phyloP scores from a whole-genome alignment of 2,797 vertebrate genomes.

The Cossypha caffra region DNA sequence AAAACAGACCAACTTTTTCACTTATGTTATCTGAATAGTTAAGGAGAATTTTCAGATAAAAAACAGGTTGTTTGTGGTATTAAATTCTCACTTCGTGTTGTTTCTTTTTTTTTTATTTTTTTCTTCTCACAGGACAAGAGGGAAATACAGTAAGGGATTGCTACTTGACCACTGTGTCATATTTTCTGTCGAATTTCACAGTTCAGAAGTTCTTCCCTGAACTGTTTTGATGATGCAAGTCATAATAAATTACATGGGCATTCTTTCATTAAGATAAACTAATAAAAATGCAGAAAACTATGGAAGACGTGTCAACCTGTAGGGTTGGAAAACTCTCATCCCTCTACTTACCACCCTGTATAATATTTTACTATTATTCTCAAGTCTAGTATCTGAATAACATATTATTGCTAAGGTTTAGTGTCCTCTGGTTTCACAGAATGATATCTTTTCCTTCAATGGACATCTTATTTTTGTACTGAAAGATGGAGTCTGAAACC shows the following conservation, averaged over 20 bases:
- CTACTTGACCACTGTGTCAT: background rate
- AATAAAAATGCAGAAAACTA: background rate
- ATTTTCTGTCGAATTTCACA: background rate
- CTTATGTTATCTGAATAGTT: background rate
- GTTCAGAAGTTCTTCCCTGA: background rate
- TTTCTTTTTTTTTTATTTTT: background rate
- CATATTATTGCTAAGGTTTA: background rate
- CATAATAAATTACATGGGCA: background rate
- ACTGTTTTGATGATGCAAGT: background rate
- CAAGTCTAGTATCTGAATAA: background rate
- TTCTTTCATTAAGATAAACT: background rate
- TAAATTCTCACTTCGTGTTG: background rate
- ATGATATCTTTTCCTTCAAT: background rate
- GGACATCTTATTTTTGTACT: background rate
- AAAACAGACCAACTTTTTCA: background rate
- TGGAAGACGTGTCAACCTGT: background rate
- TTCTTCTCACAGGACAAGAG: background rate
- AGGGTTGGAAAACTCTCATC: background rate
- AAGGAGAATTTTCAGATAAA: background rate
- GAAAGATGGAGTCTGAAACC: background rate
- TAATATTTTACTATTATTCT: background rate
- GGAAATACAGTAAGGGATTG: background rate
- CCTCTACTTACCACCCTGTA: background rate
- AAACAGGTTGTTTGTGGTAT: background rate
- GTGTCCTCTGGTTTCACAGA: background rate